Percentiles rank a stretch among this genome's conserved stretches.
Evolutionary conservation across 2,797 vertebrate genomes (phyloP).

Genomic region (Acropternis orthonyx): DNA sequence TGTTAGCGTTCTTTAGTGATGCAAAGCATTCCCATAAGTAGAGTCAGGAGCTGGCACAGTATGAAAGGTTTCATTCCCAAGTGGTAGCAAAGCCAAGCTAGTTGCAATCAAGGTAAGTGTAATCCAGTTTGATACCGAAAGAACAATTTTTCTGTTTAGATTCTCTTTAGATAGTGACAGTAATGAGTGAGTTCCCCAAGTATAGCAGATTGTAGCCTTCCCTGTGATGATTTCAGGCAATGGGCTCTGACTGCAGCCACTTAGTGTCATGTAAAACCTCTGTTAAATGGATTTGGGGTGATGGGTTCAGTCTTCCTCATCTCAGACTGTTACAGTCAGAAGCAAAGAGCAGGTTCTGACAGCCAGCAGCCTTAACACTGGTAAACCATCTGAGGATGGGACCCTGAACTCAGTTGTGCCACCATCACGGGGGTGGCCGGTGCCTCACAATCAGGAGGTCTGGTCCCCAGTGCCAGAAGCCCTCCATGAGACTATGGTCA

Average conservation of each 20-base stretch:
- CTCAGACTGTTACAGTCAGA: not conserved
- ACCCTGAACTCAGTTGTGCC: not conserved
- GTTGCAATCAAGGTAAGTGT: not conserved
- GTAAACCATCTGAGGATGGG: not conserved
- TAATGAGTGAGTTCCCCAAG: not conserved
- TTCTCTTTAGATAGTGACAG: not conserved
- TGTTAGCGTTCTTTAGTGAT: not conserved
- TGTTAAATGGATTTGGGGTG: not conserved
- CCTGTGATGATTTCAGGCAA: not conserved
- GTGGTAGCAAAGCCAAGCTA: not conserved
- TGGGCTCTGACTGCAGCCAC: not conserved
- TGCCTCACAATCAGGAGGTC: not conserved
- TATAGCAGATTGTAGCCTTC: not conserved
- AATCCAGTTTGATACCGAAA: not conserved
- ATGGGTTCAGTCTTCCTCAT: not conserved
- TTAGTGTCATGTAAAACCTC: not conserved
- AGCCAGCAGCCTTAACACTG: not conserved
- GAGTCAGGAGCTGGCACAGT: not conserved
- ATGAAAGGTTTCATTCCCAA: not conserved
- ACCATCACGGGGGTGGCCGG: not conserved
- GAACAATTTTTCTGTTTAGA: not conserved
- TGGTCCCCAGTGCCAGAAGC: not conserved
- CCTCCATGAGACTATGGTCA: rapidly evolving
- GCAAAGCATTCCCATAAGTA: not conserved
- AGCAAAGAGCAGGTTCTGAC: not conserved